phyloP scores from a whole-genome alignment of 2,113 vertebrate species.

The Zootoca vivipara region DNA sequence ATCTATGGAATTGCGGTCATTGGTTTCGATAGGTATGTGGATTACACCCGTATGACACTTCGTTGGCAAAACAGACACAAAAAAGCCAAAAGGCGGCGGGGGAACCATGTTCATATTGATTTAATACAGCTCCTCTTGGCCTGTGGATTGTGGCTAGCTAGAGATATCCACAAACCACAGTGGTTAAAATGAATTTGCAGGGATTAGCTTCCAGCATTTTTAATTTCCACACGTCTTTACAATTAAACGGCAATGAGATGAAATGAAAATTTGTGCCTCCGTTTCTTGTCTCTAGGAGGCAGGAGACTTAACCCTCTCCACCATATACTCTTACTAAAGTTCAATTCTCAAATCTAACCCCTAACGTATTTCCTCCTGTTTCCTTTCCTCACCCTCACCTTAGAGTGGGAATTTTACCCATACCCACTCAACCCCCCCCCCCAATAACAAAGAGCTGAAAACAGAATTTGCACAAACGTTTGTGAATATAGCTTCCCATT shows the following conservation, averaged over 20 bases:
- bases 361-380: neutral
- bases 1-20: neutral
- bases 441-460: neutral
- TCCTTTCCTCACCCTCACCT: slow-evolving; percentile 6
- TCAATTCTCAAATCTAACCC: neutral
- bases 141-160: neutral
- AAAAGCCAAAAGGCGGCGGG: neutral
- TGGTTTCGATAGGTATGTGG: neutral
- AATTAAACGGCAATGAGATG: slow-evolving; percentile 34
- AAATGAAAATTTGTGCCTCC: slow-evolving; percentile 35
- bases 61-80: slow-evolving; percentile 28
- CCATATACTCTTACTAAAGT: neutral
- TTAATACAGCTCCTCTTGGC: neutral
- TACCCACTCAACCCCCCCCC: neutral
- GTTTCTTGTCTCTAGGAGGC: slow-evolving; percentile 10
- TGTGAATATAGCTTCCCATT: slow-evolving; percentile 25
- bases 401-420: neutral
- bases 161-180: neutral
- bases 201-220: neutral
- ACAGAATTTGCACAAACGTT: slow-evolving; percentile 9
- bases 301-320: slow-evolving; percentile 21
- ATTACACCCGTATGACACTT: neutral
- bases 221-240: slow-evolving; percentile 39
- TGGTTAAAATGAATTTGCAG: slow-evolving; percentile 17
- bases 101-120: neutral